Conservation (phyloP, 1,140 invertebrate species). For the Drosophila suzukii region DNA sequence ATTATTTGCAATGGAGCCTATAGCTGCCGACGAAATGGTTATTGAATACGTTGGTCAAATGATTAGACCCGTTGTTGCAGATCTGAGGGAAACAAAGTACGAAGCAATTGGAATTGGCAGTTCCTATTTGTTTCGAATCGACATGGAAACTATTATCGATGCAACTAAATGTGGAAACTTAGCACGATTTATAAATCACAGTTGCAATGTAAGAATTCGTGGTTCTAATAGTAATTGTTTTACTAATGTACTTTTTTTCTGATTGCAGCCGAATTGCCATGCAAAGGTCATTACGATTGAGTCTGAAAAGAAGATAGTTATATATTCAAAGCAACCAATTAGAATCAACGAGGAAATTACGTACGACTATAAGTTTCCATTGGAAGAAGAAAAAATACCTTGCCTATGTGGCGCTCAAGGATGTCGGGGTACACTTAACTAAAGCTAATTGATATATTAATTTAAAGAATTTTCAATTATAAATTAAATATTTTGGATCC, state of each 20-base stretch:
- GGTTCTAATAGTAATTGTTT: conserved; percentile 1
- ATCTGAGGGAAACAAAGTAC: conserved; percentile 97
- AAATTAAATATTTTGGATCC: conserved; percentile 3
- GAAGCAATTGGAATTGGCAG: conserved; percentile 98
- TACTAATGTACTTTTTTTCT: conserved; percentile 5
- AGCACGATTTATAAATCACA: conserved; percentile 99
- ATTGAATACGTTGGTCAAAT: conserved; percentile 99
- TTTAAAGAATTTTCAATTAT: not conserved
- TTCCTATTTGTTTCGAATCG: conserved; percentile 99
- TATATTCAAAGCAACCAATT: conserved; percentile 99
- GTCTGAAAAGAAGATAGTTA: conserved; percentile 99
- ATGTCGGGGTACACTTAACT: conserved; percentile 98
- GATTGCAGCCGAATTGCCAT: conserved; percentile 97
- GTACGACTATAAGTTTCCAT: conserved; percentile 99
- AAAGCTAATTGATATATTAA: conserved; percentile 60
- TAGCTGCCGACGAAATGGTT: conserved; percentile 99
- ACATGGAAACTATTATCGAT: conserved; percentile 98
- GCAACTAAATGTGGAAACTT: conserved; percentile 99
- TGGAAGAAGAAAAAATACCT: conserved; percentile 99
- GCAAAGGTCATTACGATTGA: conserved; percentile 99
- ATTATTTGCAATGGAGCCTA: conserved; percentile 98
- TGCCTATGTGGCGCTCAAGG: conserved; percentile 97
- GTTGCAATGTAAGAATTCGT: conserved; percentile 96
- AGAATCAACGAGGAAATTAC: conserved; percentile 99
- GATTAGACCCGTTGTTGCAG: conserved; percentile 97